Evolutionary conservation across 2,797 vertebrate species (phyloP).

Genomic region (Dipus sagitta): DNA sequence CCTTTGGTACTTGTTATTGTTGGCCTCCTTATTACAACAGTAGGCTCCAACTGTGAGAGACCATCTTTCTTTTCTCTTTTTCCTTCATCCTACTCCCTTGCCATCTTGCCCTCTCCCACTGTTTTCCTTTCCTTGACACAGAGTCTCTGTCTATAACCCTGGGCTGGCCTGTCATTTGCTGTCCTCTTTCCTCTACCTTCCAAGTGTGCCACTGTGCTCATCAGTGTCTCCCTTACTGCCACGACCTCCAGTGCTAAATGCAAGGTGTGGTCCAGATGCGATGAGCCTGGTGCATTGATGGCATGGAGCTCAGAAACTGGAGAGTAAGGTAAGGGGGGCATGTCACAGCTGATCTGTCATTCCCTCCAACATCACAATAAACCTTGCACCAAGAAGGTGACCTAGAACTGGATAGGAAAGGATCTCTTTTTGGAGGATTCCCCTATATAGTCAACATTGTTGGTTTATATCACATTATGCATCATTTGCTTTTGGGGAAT

Average conservation of each 20-base stretch:
- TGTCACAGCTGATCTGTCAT: neutral
- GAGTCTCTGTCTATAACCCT: neutral
- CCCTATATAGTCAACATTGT: neutral
- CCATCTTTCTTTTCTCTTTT: too few species aligned
- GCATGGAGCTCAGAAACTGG: neutral
- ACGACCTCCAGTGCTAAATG: neutral
- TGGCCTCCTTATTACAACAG: neutral
- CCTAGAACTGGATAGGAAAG: neutral
- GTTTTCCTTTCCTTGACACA: neutral
- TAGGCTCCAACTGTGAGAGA: neutral
- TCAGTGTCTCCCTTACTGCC: neutral
- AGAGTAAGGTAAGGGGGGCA: neutral
- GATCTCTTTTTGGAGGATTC: neutral
- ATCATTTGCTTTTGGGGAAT: conserved; percentile 15
- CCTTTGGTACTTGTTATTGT: neutral
- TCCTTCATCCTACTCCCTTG: too few species aligned
- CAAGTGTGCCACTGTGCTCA: neutral
- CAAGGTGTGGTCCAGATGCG: neutral
- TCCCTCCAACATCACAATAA: neutral
- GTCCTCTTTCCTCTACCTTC: too few species aligned
- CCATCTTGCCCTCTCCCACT: neutral
- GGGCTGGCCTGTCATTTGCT: neutral
- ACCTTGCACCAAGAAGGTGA: neutral
- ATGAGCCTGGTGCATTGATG: rapidly evolving
- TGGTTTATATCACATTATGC: neutral